A percentile compares a stretch with the other conserved stretches of the same genome.
phyloP scores from a whole-genome alignment of 2,797 vertebrate genomes.

The Oryzias dopingdopingensis region DNA sequence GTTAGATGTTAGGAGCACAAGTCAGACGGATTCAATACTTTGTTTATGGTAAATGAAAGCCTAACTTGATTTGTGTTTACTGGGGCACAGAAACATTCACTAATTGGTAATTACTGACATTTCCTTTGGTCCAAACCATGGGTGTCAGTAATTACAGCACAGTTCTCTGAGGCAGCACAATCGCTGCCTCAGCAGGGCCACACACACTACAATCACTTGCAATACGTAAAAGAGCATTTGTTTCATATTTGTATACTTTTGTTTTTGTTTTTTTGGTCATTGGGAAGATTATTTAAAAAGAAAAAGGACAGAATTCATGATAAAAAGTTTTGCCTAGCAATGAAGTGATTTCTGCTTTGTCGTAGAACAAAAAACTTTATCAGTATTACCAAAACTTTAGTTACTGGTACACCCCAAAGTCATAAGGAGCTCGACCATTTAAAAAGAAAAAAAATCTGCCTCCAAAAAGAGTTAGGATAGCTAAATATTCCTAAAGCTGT shows the following conservation, averaged over 20 bases:
- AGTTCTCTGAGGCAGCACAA: constrained; percentile 33
- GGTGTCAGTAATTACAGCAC: constrained; percentile 52
- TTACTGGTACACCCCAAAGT: too few species aligned
- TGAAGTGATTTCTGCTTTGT: too few species aligned
- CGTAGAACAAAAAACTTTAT: too few species aligned
- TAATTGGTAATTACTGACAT: constrained; percentile 25
- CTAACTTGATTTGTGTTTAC: constrained; percentile 83
- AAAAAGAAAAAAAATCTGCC: constrained; percentile 6
- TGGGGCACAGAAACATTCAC: constrained; percentile 12
- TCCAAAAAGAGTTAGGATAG: constrained; percentile 19
- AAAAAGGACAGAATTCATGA: too few species aligned
- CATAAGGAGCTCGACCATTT: too few species aligned
- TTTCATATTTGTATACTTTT: constrained; percentile 1
- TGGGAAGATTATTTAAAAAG: too few species aligned
- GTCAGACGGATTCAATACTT: not conserved
- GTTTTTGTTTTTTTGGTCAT: not conserved
- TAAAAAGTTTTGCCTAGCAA: too few species aligned
- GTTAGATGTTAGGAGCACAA: not conserved
- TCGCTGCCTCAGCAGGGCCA: constrained; percentile 41
- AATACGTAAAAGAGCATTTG: constrained; percentile 27
- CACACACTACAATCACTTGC: constrained; percentile 31
- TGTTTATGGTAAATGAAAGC: constrained; percentile 70
- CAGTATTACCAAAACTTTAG: too few species aligned
- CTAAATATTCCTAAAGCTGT: constrained; percentile 40
- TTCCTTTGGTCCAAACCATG: constrained; percentile 45